Conservation (phyloP, 2,888 invertebrate species). For the Microdon myrmicae region DNA sequence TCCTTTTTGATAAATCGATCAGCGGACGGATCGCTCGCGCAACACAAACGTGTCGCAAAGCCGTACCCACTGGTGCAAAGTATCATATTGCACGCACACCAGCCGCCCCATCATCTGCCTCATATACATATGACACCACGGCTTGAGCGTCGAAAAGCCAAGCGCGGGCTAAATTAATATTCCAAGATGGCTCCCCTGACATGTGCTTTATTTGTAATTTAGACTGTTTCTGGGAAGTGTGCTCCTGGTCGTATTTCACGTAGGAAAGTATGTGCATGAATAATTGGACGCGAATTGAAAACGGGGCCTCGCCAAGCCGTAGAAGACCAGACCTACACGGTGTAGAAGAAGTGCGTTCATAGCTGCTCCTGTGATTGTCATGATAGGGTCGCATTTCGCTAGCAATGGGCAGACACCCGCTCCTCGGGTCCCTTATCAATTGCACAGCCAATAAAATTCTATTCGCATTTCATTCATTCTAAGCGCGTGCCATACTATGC, state of each 20-base stretch:
- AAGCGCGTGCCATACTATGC: constrained; percentile 40
- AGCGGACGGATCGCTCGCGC: constrained; percentile 47
- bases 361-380: constrained; percentile 35
- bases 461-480: constrained; percentile 49
- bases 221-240: constrained; percentile 58
- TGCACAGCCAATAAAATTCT: constrained; percentile 26
- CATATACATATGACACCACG: constrained; percentile 17
- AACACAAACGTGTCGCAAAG: constrained; percentile 28
- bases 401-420: constrained; percentile 5
- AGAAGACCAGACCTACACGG: too few relatives aligned
- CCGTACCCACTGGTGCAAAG: constrained; percentile 23
- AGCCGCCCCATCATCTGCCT: constrained; percentile 3
- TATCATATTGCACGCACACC: constrained; percentile 38
- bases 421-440: constrained; percentile 14
- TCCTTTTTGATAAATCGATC: constrained; percentile 48
- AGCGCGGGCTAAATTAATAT: constrained; percentile 58
- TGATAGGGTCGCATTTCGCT: constrained; percentile 28
- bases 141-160: constrained; percentile 10
- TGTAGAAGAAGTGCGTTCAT: constrained; percentile 38
- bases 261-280: constrained; percentile 50
- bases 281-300: constrained; percentile 43
- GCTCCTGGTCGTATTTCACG: constrained; percentile 53
- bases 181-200: constrained; percentile 61
- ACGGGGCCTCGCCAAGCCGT: constrained; percentile 36
- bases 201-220: constrained; percentile 66